A percentile compares a stretch with the other conserved stretches of the same genome.
phyloP scores from a whole-genome alignment of 2,888 invertebrate genomes.

The Nemotelus nigrinus region DNA sequence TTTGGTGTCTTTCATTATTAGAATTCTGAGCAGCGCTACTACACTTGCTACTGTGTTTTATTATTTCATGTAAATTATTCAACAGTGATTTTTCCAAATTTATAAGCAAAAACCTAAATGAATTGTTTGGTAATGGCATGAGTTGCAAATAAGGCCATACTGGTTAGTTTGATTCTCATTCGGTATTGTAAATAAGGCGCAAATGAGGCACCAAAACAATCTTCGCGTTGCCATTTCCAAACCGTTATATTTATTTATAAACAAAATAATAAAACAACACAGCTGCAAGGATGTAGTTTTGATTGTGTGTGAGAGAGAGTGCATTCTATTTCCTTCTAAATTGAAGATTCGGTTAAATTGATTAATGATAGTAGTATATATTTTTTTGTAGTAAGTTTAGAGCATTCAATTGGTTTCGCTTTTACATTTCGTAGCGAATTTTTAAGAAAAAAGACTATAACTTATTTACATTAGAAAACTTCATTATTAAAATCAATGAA shows the following conservation, averaged over 20 bases:
- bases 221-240: conserved; percentile 72
- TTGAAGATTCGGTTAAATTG: too few relatives aligned
- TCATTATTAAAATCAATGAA: too few relatives aligned
- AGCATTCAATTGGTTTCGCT: too few relatives aligned
- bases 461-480: too few relatives aligned
- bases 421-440: too few relatives aligned
- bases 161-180: neutral
- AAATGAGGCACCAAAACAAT: conserved; percentile 72
- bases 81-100: neutral
- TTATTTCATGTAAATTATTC: conserved; percentile 18
- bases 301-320: neutral
- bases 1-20: conserved; percentile 60
- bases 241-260: conserved; percentile 64
- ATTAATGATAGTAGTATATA: too few relatives aligned
- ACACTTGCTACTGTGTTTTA: conserved; percentile 51
- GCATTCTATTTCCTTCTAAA: too few relatives aligned
- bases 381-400: too few relatives aligned
- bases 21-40: conserved; percentile 22
- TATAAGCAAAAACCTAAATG: neutral
- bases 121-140: conserved; percentile 57
- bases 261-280: conserved; percentile 52
- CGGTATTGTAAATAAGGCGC: neutral
- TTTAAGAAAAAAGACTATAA: too few relatives aligned
- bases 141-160: neutral
- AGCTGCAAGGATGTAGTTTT: conserved; percentile 54